Conservation (phyloP, 2,113 vertebrate species). For the Spilogale gracilis region DNA sequence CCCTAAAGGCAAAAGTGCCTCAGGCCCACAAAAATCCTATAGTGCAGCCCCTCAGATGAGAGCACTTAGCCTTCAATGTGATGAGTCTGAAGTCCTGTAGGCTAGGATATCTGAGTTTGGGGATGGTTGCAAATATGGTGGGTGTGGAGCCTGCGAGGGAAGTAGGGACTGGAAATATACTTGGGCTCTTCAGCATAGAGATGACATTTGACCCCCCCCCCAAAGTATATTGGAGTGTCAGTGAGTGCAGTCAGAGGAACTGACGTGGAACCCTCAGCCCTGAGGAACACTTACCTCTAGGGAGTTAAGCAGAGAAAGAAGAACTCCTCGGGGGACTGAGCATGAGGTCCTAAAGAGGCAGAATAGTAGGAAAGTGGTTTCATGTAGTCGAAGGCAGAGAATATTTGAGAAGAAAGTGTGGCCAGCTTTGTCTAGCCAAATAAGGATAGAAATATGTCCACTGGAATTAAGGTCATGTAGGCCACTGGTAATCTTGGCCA, state of each 20-base stretch:
- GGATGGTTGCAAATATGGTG: neutral
- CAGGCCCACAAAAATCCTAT: neutral
- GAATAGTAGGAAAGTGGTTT: neutral
- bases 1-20: neutral
- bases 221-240: neutral
- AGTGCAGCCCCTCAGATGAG: neutral
- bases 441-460: neutral
- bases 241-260: neutral
- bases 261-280: neutral
- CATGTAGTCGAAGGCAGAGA: neutral
- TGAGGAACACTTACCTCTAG: neutral
- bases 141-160: neutral
- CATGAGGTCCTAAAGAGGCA: neutral
- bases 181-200: conserved; percentile 10
- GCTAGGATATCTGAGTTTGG: neutral
- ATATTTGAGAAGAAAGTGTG: neutral
- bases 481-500: neutral
- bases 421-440: conserved; percentile 9
- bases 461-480: conserved; percentile 7
- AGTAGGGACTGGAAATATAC: neutral
- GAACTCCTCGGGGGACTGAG: neutral
- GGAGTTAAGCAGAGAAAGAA: neutral
- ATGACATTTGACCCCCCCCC: neutral
- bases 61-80: neutral
- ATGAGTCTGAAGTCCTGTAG: neutral